Conservation (phyloP, 2,113 vertebrate genomes). For the Illadopsis cleaveri region DNA sequence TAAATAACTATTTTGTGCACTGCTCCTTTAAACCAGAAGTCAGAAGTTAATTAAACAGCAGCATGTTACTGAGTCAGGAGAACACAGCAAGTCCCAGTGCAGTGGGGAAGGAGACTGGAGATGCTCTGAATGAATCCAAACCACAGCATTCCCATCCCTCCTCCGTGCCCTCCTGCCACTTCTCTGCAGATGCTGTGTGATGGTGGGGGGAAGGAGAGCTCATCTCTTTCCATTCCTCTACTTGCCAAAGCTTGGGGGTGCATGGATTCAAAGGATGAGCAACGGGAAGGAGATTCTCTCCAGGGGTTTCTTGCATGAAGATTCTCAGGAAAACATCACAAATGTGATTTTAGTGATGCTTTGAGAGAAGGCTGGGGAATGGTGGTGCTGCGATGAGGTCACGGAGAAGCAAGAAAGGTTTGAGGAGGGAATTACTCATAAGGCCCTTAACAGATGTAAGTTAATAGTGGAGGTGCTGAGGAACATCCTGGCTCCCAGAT, state of each 20-base stretch:
- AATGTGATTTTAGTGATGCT: neutral
- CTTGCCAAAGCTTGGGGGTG: neutral
- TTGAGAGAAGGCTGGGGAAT: neutral
- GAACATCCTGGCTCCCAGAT: neutral
- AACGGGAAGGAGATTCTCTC: neutral
- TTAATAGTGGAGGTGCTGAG: neutral
- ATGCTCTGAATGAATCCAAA: neutral
- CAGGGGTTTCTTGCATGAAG: neutral
- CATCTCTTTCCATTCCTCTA: neutral
- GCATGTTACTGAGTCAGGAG: conserved; percentile 25
- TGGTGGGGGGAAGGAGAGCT: neutral
- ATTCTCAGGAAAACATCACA: neutral
- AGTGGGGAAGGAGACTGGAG: neutral
- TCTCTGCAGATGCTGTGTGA: neutral
- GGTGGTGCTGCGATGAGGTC: neutral
- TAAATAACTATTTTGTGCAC: conserved; percentile 69
- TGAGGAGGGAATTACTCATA: neutral
- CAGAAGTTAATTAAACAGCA: conserved; percentile 69
- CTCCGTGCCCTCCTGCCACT: neutral
- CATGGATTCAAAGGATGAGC: rapidly evolving
- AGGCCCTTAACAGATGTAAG: neutral
- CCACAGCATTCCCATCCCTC: neutral
- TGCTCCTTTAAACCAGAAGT: conserved; percentile 71
- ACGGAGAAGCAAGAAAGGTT: neutral
- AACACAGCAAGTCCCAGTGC: conserved; percentile 1